Conservation (phyloP, 2,113 vertebrate species). For the Rhinoderma darwinii region DNA sequence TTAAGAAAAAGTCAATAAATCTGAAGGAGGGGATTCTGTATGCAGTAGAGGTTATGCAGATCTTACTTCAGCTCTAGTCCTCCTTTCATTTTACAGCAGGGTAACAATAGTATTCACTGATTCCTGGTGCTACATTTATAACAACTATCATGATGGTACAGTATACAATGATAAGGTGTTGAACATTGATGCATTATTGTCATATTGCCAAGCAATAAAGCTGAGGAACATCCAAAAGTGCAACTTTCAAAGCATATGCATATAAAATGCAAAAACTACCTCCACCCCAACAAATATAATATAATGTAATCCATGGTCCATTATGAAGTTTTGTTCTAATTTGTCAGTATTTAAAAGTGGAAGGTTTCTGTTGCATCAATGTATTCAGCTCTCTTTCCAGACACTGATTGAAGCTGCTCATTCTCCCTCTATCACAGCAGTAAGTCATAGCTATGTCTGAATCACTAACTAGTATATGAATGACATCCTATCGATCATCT, state of each 20-base stretch:
- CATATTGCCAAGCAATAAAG: neutral
- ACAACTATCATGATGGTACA: neutral
- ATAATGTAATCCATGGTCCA: neutral
- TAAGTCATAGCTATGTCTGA: neutral
- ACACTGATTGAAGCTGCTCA: neutral
- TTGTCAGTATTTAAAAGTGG: neutral
- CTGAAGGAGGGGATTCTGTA: conserved; percentile 6
- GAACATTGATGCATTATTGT: too few relatives aligned
- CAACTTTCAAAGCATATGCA: neutral
- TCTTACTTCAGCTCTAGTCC: neutral
- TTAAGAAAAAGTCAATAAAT: conserved; percentile 47
- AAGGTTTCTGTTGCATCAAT: neutral
- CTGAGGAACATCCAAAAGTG: neutral
- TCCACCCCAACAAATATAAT: neutral
- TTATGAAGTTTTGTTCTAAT: neutral
- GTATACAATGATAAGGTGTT: neutral
- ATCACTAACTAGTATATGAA: too few relatives aligned
- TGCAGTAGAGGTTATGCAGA: conserved; percentile 5
- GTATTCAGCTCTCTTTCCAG: neutral
- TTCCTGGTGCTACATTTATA: neutral
- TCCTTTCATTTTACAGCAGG: neutral
- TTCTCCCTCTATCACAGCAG: neutral
- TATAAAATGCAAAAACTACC: neutral
- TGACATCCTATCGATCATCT: too few relatives aligned
- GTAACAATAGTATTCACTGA: neutral